Evolutionary conservation across 2,888 invertebrate species (phyloP), one percentile per base, ranked within the genome.

Genomic region (Tricholauxania praeusta): DNA sequence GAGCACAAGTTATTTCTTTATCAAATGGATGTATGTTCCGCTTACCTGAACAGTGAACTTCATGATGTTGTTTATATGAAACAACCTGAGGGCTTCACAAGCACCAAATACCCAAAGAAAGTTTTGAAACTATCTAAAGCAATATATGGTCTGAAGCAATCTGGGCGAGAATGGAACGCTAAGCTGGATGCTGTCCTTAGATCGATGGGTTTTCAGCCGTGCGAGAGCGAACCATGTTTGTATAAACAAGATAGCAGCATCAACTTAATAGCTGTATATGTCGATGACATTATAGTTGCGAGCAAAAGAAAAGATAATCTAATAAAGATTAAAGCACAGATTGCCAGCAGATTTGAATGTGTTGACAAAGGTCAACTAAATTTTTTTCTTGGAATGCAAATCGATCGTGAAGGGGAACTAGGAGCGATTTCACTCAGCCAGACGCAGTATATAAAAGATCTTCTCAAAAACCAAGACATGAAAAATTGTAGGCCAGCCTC

Each of bases 111-210:
- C 53, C 69, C 71, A 6, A 19, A 72, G 5, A 71, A 66, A 22
- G 76, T 77, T 15, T 47, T 76, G 4, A 76, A 71, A 52, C 71
- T 80, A 5, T 71, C 77, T 7, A 80, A 79, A 62, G 73, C 78
- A 0, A 63, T 80, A 14, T 80, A 80, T 59, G 78, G 79, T 1
- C 65, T 82, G 12, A 79, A 78, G 59, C 80, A 81, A 59, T 70
- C 74, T 1, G 76, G 78, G 2, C 73, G 79, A 5, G 75, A 80
- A 48, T 80, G 79, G 79, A 79, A 80, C 52, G 51, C 55, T 14
- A 78, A 75, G 55, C 67, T 79, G 7, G 76, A 78, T 65, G 65
- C 47, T 7, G 73, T 72, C 15, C 53, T 77, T 17, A 59, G 62
- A 32, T 12, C 55, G 19, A 72, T 74, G 32, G 76, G 76, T 3